These are phyloP conservation scores for Listrodromus nycthemerus DNA, from an alignment of 2,888 invertebrate species.

Conservation along the genomic window DNA sequence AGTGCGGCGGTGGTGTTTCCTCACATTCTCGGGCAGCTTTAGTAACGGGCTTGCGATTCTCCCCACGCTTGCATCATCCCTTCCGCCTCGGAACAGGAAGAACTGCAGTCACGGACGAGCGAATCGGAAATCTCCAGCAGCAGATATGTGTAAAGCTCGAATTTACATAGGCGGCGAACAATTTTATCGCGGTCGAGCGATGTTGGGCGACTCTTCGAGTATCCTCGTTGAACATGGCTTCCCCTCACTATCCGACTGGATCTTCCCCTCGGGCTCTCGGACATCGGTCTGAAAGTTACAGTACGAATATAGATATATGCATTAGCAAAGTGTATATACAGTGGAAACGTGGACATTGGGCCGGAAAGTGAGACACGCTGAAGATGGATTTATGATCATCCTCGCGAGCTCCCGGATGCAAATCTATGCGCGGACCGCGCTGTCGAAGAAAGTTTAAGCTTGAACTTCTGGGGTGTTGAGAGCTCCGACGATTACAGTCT, in stretches of 20 bases:
- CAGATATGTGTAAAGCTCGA: conserved; percentile 68
- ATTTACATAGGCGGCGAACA: conserved; percentile 76
- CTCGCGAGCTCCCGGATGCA: conserved; percentile 70
- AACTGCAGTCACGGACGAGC: conserved; percentile 58
- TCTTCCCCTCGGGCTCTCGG: conserved; percentile 65
- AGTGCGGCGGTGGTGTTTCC: conserved; percentile 4
- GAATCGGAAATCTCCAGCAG: conserved; percentile 68
- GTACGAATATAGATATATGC: conserved; percentile 7
- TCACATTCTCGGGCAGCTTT: not conserved
- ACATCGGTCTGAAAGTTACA: conserved; percentile 28
- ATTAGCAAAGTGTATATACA: not conserved
- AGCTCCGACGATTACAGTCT: conserved; percentile 25
- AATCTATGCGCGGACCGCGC: conserved; percentile 69
- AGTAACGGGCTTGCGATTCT: not conserved
- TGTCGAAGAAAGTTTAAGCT: conserved; percentile 5
- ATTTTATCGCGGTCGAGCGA: conserved; percentile 74
- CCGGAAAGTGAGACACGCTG: conserved; percentile 69
- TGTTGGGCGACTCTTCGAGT: conserved; percentile 61
- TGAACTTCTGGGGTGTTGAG: not conserved
- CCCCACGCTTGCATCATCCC: conserved; percentile 3
- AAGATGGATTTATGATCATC: conserved; percentile 80
- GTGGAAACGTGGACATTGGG: conserved; percentile 68
- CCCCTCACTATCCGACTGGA: conserved; percentile 66
- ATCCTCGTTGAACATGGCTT: conserved; percentile 3
- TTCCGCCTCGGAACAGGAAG: conserved; percentile 2